Conservation (phyloP, 2,888 invertebrate genomes). For the Alsophila aescularia region DNA sequence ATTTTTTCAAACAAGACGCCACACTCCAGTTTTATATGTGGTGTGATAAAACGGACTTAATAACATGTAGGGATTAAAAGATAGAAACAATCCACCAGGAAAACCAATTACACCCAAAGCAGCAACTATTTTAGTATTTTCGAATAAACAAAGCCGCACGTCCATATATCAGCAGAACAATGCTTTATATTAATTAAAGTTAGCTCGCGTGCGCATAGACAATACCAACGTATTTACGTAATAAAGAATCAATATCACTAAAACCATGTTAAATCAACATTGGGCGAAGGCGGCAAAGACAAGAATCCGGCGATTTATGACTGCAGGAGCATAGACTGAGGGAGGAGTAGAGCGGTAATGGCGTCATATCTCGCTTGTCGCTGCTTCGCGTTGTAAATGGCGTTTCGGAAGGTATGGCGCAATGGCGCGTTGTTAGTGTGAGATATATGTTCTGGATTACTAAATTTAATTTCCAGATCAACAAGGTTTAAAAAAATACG, state of each 20-base stretch:
- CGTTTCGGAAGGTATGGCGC: constrained; percentile 4
- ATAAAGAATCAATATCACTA: constrained; percentile 84
- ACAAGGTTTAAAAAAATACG: too few relatives aligned
- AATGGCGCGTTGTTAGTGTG: constrained; percentile 15
- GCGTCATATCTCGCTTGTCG: constrained; percentile 60
- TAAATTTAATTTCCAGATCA: too few relatives aligned
- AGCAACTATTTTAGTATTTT: constrained; percentile 33
- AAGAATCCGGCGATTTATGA: constrained; percentile 83
- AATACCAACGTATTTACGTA: constrained; percentile 76
- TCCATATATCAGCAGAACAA: constrained; percentile 51
- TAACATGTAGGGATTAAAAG: too few relatives aligned
- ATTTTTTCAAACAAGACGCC: too few relatives aligned
- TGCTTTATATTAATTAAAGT: constrained; percentile 76
- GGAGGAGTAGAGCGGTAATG: constrained; percentile 62
- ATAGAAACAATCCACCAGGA: background rate
- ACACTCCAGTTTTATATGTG: too few relatives aligned
- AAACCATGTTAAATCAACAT: constrained; percentile 85
- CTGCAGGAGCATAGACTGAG: constrained; percentile 61
- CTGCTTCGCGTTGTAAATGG: constrained; percentile 26
- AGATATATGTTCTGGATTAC: constrained; percentile 1
- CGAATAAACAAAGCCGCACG: constrained; percentile 45
- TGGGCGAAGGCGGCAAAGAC: constrained; percentile 79
- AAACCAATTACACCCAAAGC: constrained; percentile 5
- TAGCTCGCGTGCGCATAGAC: constrained; percentile 78
- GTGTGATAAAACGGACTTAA: too few relatives aligned